Evolutionary conservation across 2,113 vertebrate species (phyloP).

Genomic region (Forbesichthys agassizii): DNA sequence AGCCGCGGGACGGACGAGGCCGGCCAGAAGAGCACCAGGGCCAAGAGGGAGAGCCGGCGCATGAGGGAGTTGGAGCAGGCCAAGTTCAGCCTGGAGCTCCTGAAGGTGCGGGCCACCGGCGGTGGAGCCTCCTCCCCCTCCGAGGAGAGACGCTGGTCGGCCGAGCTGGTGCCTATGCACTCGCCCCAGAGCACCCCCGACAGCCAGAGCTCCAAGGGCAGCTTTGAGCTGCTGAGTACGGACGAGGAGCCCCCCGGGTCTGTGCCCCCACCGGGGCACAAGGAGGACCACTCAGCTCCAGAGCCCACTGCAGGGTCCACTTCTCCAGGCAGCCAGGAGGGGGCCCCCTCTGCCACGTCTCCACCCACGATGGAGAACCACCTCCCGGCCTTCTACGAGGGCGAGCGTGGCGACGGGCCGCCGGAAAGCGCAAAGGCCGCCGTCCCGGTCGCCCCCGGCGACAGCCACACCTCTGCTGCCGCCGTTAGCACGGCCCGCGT

Average conservation of each 20-base stretch:
- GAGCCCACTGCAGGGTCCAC: neutral
- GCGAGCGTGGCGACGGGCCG: conserved; percentile 28
- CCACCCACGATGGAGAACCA: conserved; percentile 73
- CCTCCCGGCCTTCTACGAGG: conserved; percentile 89
- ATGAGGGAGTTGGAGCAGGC: conserved; percentile 97
- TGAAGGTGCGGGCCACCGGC: conserved; percentile 89
- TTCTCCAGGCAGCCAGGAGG: conserved; percentile 10
- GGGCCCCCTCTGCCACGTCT: conserved; percentile 37
- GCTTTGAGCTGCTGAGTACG: conserved; percentile 86
- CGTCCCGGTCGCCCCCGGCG: neutral
- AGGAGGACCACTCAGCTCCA: neutral
- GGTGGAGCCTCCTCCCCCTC: conserved; percentile 80
- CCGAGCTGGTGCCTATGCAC: conserved; percentile 76
- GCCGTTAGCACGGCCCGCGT: conserved; percentile 37
- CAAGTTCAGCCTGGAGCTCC: conserved; percentile 93
- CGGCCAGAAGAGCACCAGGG: conserved; percentile 88
- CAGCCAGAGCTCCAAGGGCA: conserved; percentile 91
- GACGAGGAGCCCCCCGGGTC: conserved; percentile 81
- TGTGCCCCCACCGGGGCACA: conserved; percentile 16
- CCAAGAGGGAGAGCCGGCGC: conserved; percentile 92
- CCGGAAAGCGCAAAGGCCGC: conserved; percentile 9
- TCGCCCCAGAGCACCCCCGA: conserved; percentile 89
- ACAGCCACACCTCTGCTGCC: conserved; percentile 3
- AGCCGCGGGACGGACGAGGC: conserved; percentile 84
- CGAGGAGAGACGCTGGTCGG: conserved; percentile 86